Base-by-base conservation (phyloP, 2,797 vertebrate genomes). In the Enteromius afrohamiltoni region DNA sequence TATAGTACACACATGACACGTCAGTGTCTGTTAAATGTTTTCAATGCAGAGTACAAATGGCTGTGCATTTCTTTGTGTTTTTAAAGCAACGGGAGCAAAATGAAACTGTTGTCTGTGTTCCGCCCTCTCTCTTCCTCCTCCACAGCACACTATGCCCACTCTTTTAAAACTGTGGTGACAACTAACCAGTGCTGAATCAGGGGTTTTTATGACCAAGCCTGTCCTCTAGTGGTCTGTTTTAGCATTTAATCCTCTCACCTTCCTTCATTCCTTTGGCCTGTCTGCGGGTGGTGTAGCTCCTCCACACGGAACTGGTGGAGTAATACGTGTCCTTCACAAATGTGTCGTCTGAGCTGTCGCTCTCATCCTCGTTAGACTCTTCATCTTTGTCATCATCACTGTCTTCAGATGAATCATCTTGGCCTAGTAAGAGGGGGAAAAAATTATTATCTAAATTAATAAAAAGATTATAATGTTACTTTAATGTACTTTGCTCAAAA, bases 221-320 rank as follows among this genome's bases (percentile, higher is more conserved):
- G 23, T 21, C 47, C 40, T 75, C 23, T 42, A 26, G 42, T 79
- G 47, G 45, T 3, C 37, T 8, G 42, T n/a, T 19, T 26, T n/a
- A 6, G 23, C 31, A 23, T 49, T 26, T 17, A 49, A 29, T 60
- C 29, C 17, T 51, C 92, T 93, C 74, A 95, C 95, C 95, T 87
- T 99, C 97, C 84, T 96, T 96, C 91, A 97, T 95, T 87, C 97
- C 97, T 60, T 98, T 96, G 4, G 95, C 96, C 89, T 98, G 97
- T 9, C 97, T 94, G 0, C 98, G 96, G 0, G 98, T 99, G 64
- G 97, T 98, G 76, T 99, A 99, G 90, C 97, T 98, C 83, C 98
- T 96, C 96, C 97, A 98, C 75, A 99, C 97, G 0, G 96, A 97
- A 91, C 96, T 97, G 65, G 95, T 91, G 90, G 90, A 94, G 91